Evolutionary conservation across 35 echinoderm and acorn worm species (phyloP).

Genomic region (Ophiothrix spiculata): DNA sequence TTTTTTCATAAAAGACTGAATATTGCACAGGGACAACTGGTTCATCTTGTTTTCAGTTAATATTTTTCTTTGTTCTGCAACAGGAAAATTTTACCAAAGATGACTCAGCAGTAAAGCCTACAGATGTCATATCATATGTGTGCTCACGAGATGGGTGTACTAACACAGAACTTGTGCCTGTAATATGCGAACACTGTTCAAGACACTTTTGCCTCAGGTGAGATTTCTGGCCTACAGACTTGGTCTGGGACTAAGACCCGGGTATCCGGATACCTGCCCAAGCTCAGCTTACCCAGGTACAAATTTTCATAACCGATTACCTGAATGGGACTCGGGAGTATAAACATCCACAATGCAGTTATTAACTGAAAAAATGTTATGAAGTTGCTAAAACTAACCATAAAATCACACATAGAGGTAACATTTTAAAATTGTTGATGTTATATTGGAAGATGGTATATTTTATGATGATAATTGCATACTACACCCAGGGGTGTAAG

Average conservation of each 20-base stretch:
- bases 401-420: background rate
- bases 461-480: too few relatives aligned
- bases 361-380: background rate
- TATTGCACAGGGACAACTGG: background rate
- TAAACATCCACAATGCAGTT: too few relatives aligned
- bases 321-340: too few relatives aligned
- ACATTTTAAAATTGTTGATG: background rate
- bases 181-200: constrained; percentile 69
- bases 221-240: background rate
- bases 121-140: constrained; percentile 37
- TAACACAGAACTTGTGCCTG: constrained; percentile 61
- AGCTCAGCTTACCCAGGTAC: background rate
- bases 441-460: too few relatives aligned
- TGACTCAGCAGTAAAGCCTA: background rate
- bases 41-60: background rate
- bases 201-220: constrained; percentile 80
- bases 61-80: background rate
- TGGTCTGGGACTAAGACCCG: background rate
- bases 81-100: background rate
- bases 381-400: background rate
- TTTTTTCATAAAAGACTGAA: background rate
- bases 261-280: background rate
- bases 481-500: too few relatives aligned
- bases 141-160: constrained; percentile 47
- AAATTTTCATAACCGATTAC: too few relatives aligned